phyloP scores from a whole-genome alignment of 2,888 invertebrate genomes.

The Aethes cnicana region DNA sequence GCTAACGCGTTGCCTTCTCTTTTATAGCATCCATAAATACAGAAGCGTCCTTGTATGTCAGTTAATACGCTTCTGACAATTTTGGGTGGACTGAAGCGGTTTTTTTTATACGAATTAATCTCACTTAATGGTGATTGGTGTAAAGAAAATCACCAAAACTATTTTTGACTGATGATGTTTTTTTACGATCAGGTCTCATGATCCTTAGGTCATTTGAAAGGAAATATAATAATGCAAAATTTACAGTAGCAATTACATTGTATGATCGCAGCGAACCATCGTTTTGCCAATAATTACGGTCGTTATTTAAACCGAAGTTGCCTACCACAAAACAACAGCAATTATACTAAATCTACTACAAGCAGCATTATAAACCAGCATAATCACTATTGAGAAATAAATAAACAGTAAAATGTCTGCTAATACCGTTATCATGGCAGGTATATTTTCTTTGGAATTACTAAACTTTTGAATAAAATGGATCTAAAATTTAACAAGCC shows the following conservation, averaged over 20 bases:
- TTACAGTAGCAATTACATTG: slow-evolving; percentile 23
- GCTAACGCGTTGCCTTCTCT: neutral
- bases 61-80: slow-evolving; percentile 6
- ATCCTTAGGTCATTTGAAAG: slow-evolving; percentile 1
- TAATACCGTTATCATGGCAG: too few relatives aligned
- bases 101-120: too few relatives aligned
- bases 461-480: too few relatives aligned
- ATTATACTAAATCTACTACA: slow-evolving; percentile 39
- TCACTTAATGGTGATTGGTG: too few relatives aligned
- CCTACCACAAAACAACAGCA: slow-evolving; percentile 36
- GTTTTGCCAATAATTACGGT: slow-evolving; percentile 28
- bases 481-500: too few relatives aligned
- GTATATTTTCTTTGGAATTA: too few relatives aligned
- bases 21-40: slow-evolving; percentile 3
- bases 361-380: slow-evolving; percentile 13
- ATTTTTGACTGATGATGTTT: too few relatives aligned
- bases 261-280: slow-evolving; percentile 21
- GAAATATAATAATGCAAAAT: slow-evolving; percentile 13
- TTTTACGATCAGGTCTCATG: too few relatives aligned
- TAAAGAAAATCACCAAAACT: too few relatives aligned
- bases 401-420: too few relatives aligned
- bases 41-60: neutral
- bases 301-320: slow-evolving; percentile 37
- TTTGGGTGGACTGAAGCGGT: neutral
- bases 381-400: slow-evolving; percentile 23